Percentiles rank a stretch among this genome's conserved stretches.
Evolutionary conservation across 2,888 invertebrate genomes (phyloP).

Genomic region (Oligia strigilis): DNA sequence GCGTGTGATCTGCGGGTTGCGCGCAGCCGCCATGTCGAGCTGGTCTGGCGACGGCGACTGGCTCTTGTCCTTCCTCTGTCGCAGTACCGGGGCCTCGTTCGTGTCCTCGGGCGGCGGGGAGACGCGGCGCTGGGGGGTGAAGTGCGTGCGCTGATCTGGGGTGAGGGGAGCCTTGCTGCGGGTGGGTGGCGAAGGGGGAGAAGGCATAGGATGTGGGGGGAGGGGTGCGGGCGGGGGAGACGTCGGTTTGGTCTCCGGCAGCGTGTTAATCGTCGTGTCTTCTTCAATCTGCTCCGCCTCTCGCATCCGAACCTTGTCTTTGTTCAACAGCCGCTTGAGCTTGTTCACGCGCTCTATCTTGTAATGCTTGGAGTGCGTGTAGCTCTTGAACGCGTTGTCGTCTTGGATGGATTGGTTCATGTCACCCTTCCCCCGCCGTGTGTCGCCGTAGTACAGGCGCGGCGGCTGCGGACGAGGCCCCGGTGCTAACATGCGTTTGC

Average conservation of each 20-base stretch:
- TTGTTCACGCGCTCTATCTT: slow-evolving; percentile 30
- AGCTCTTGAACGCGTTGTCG: neutral
- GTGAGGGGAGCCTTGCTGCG: no score
- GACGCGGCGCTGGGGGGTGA: neutral
- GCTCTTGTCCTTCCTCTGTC: neutral
- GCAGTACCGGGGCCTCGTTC: neutral
- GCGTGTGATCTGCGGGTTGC: slow-evolving; percentile 68
- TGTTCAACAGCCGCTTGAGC: slow-evolving; percentile 33
- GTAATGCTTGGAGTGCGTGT: neutral
- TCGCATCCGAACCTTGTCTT: slow-evolving; percentile 7
- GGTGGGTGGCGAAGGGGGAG: neutral
- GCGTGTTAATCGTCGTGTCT: neutral
- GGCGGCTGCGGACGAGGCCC: neutral
- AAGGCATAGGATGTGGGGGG: neutral
- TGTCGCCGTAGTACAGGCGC: slow-evolving; percentile 4
- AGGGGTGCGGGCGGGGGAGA: neutral
- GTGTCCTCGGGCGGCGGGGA: neutral
- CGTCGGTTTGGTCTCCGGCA: neutral
- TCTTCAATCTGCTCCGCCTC: neutral
- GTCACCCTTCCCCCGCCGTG: no score
- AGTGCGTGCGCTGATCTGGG: no score
- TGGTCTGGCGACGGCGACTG: slow-evolving; percentile 58
- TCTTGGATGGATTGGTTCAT: neutral
- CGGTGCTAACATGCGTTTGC: neutral
- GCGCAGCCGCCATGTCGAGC: slow-evolving; percentile 81